phyloP scores from a whole-genome alignment of 2,888 invertebrate genomes.

The Masnerella sp. region DNA sequence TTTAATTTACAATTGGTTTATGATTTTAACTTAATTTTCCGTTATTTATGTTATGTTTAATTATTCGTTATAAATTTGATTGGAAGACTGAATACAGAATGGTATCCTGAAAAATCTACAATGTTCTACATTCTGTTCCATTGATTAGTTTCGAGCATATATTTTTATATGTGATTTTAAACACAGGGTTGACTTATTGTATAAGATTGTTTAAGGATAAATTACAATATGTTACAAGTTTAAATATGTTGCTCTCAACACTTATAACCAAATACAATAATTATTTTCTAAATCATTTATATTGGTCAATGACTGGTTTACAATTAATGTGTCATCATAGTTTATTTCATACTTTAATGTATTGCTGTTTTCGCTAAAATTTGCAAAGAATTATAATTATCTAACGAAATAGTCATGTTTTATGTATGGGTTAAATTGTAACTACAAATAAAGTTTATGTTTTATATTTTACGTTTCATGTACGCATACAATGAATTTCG shows the following conservation, averaged over 20 bases:
- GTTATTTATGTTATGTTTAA: neutral
- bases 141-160: constrained; percentile 8
- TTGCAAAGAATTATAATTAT: no score
- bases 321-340: no score
- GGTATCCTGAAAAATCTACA: constrained; percentile 3
- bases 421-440: no score
- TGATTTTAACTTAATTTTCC: neutral
- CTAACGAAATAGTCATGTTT: no score
- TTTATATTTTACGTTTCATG: no score
- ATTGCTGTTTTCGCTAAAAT: no score
- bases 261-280: constrained; percentile 2
- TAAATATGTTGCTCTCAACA: neutral
- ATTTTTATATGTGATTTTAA: constrained; percentile 24
- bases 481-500: no score
- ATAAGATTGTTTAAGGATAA: constrained; percentile 1
- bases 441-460: no score
- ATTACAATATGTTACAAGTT: neutral
- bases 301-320: no score
- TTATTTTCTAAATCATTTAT: constrained; percentile 20
- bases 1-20: constrained; percentile 7
- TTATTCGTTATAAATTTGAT: constrained; percentile 18
- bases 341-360: no score
- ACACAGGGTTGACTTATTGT: neutral
- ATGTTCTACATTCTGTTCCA: neutral
- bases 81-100: constrained; percentile 31